A percentile compares a stretch with the other conserved stretches of the same genome.
Conservation (phyloP, 2,797 vertebrate species). For the Sebastiscus tertius region DNA sequence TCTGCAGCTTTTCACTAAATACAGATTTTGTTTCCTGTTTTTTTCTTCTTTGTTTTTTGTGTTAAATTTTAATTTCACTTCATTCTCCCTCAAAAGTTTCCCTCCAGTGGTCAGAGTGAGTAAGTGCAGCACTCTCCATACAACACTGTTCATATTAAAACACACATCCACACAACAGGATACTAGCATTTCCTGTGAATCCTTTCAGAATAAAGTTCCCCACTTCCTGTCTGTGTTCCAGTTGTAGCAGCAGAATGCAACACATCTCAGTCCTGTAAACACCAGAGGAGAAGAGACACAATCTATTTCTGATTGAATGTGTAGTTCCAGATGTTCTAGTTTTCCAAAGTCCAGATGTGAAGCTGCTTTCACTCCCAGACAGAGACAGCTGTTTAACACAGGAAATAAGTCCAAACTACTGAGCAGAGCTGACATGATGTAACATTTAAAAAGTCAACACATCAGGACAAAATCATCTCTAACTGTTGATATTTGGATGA, state of each 20-base stretch:
- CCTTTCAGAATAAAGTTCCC: not conserved
- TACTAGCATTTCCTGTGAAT: not conserved
- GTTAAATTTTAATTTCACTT: rapidly evolving
- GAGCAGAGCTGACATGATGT: too few species aligned
- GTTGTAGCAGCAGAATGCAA: not conserved
- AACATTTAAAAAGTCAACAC: too few species aligned
- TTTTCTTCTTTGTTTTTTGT: not conserved
- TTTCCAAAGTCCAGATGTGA: too few species aligned
- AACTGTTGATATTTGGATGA: too few species aligned
- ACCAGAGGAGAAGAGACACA: not conserved
- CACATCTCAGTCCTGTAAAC: not conserved
- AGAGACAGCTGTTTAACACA: too few species aligned
- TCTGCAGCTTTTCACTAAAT: too few species aligned
- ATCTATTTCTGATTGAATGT: too few species aligned
- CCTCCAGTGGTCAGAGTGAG: not conserved
- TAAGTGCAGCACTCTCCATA: not conserved
- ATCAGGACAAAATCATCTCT: too few species aligned
- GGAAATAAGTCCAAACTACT: too few species aligned
- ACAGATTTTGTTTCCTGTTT: too few species aligned
- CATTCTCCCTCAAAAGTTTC: not conserved
- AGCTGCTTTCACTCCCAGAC: too few species aligned
- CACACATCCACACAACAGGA: not conserved
- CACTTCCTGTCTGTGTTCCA: not conserved
- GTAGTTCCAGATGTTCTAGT: too few species aligned
- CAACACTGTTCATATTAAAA: not conserved